These are phyloP conservation scores for Terrapene triunguis DNA, from an alignment of 2,113 vertebrate species.

Conservation along the genomic window DNA sequence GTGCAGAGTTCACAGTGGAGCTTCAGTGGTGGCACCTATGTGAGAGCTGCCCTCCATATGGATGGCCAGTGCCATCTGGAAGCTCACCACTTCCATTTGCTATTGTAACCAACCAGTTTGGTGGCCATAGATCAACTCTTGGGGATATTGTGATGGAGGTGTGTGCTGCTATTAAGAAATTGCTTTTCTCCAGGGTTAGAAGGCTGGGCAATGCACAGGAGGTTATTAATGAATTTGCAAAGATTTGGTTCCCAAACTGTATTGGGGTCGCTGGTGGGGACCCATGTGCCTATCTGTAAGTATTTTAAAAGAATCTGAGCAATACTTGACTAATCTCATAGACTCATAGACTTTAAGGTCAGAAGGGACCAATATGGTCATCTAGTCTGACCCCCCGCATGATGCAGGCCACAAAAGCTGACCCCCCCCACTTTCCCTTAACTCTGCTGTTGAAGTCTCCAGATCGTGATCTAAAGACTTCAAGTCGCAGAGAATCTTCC, in stretches of 20 bases:
- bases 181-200: not conserved
- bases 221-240: not conserved
- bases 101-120: not conserved
- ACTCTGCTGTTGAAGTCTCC: too few species aligned
- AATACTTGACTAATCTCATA: not conserved
- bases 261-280: not conserved
- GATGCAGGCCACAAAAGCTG: too few species aligned
- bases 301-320: not conserved
- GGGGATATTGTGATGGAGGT: not conserved
- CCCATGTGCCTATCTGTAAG: not conserved
- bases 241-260: not conserved
- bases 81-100: not conserved
- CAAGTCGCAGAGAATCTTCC: too few species aligned
- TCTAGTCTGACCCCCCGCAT: too few species aligned
- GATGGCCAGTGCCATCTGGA: not conserved
- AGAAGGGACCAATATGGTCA: too few species aligned
- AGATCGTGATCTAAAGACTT: too few species aligned
- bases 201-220: not conserved
- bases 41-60: not conserved
- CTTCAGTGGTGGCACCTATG: not conserved
- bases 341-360: too few species aligned
- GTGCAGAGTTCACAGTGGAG: not conserved
- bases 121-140: not conserved
- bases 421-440: too few species aligned
- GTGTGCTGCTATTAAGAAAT: not conserved